Conservation (phyloP, 2,113 vertebrate genomes). For the Zosterops borbonicus region DNA sequence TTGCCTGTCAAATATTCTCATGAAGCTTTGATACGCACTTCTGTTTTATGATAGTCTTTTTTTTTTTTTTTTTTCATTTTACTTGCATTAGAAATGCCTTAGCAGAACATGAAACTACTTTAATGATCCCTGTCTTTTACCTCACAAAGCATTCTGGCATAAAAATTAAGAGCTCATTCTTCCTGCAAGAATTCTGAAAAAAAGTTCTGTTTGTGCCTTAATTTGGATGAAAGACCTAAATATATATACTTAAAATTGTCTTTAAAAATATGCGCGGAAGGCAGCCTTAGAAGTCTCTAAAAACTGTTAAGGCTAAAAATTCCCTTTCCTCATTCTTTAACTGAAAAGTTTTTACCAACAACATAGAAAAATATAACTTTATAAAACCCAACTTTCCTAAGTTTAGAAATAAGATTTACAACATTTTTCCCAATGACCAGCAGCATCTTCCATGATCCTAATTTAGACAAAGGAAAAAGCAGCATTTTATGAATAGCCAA, state of each 20-base stretch:
- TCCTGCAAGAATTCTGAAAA: background rate
- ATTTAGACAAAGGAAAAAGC: background rate
- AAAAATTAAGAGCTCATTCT: background rate
- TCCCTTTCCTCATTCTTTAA: background rate
- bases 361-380: background rate
- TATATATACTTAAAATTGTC: background rate
- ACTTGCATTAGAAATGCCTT: conserved; percentile 28
- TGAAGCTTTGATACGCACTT: conserved; percentile 54
- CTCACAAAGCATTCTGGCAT: background rate
- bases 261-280: background rate
- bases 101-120: conserved; percentile 39
- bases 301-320: background rate
- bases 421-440: background rate
- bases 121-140: conserved; percentile 5
- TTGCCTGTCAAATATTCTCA: conserved; percentile 44
- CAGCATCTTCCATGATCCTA: background rate
- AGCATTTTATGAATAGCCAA: background rate
- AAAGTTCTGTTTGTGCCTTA: background rate
- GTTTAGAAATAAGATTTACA: background rate
- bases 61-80: conserved; percentile 16
- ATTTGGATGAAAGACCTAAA: background rate
- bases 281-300: background rate
- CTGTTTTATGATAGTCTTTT: conserved; percentile 26
- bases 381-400: background rate
- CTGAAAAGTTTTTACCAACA: background rate